A percentile compares a stretch with the other conserved stretches of the same genome.
Evolutionary conservation across 64 coral and sea anemone genomes (phyloP).

Genomic region (Catalaphyllia jardinei): DNA sequence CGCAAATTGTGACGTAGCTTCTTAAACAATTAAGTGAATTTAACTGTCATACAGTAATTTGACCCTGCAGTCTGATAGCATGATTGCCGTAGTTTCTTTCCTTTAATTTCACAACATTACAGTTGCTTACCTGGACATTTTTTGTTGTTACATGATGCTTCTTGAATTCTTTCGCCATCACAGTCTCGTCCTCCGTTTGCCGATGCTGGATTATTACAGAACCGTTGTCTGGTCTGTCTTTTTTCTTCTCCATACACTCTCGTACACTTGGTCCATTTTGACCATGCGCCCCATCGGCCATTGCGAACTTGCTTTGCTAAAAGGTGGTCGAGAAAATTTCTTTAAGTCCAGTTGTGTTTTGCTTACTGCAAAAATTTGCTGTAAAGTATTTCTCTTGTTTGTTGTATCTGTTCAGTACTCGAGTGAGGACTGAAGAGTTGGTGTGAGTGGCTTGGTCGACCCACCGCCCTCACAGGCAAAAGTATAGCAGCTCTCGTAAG

Average conservation of each 20-base stretch:
- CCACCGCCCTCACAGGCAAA: too few relatives aligned
- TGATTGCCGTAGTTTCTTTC: too few relatives aligned
- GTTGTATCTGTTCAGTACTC: too few relatives aligned
- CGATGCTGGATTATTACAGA: conserved; percentile 37
- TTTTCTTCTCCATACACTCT: conserved; percentile 41
- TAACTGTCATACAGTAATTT: too few relatives aligned
- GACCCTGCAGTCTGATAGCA: too few relatives aligned
- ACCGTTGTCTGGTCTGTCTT: conserved; percentile 1
- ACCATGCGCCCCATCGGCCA: conserved; percentile 48
- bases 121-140: conserved; percentile 24
- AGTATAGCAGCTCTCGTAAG: too few relatives aligned
- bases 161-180: neutral
- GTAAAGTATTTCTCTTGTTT: neutral
- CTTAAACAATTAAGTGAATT: too few relatives aligned
- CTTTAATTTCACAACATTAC: too few relatives aligned
- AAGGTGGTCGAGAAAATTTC: neutral
- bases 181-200: conserved; percentile 25
- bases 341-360: neutral
- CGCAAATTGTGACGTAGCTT: too few relatives aligned
- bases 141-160: neutral
- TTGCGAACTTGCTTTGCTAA: conserved; percentile 26
- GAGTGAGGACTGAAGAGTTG: too few relatives aligned
- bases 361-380: neutral
- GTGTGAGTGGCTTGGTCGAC: too few relatives aligned
- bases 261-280: conserved; percentile 37